Base-by-base conservation (phyloP, 2,113 vertebrate genomes). In the Sinocyclocheilus rhinocerous region DNA sequence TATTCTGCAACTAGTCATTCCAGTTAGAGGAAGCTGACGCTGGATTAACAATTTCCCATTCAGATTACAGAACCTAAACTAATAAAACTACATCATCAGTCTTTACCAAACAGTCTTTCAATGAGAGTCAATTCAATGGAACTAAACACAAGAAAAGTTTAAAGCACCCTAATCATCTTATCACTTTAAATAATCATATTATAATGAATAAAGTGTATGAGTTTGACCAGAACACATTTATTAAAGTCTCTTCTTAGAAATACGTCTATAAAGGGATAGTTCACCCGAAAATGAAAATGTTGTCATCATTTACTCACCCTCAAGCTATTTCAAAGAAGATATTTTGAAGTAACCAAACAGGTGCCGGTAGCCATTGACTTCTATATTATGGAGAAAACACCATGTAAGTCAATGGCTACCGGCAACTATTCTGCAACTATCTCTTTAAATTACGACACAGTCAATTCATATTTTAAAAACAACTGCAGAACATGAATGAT, bases 11-110 rank as follows among this genome's bases (percentile, higher is more conserved):
- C 9, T 45, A 45, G 42, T 45, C 42, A 10, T 45, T 45, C 9
- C 92, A 92, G 89, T 91, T 83, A 89, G 91, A 91, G 84, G 50
- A 88, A 90, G 83, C 85, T 81, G 90, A 87, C 90, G 90, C 75
- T 91, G 83, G 91, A 92, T 94, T 87, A 86, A 87, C 67, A 24
- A 48, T 39, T 86, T 72, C 84, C 45, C 76, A 42, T 50, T n/a
- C 67, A 85, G 76, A 77, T 84, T 84, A 87, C 87, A 63, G 29
- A 39, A 76, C 52, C 70, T 42, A 73, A n/a, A 72, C 20, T 2
- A 42, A 72, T 29, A 29, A 18, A 76, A 52, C 73, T 29, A 6
- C 73, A 76, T 52, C 73, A 76, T 20, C 76, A 10, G 50, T 33
- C 76, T 77, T 1, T 72, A 36, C 16, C 10, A 2, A 33, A 33